Percentiles rank a stretch among this genome's conserved stretches.
Conservation (phyloP, 1,140 invertebrate species). For the Drosophila albomicans region DNA sequence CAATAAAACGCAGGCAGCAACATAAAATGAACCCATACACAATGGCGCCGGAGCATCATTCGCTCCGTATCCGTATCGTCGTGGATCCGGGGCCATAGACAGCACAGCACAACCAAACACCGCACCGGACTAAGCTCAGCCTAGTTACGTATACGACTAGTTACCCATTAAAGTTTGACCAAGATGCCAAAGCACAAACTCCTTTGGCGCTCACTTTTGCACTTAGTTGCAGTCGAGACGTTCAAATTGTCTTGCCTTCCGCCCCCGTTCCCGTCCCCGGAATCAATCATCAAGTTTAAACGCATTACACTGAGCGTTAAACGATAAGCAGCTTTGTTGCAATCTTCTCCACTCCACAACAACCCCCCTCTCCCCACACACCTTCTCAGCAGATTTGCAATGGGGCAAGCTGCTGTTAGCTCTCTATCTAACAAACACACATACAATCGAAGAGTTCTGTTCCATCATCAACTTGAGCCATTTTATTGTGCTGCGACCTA, state of each 20-base stretch:
- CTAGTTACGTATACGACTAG: constrained; percentile 9
- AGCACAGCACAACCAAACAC: too few species aligned
- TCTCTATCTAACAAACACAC: constrained; percentile 52
- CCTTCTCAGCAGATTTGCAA: neutral
- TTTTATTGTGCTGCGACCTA: constrained; percentile 73
- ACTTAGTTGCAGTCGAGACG: constrained; percentile 37
- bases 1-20: constrained; percentile 81
- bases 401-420: constrained; percentile 50
- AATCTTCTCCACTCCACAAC: constrained; percentile 28
- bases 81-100: constrained; percentile 40
- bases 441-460: constrained; percentile 37
- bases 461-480: constrained; percentile 70
- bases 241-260: neutral
- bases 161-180: constrained; percentile 62
- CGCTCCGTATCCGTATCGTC: neutral
- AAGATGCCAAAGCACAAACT: constrained; percentile 39
- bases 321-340: constrained; percentile 82
- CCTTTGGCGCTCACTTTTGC: neutral
- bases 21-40: constrained; percentile 68
- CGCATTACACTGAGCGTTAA: constrained; percentile 81
- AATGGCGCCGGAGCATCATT: constrained; percentile 58
- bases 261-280: neutral
- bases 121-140: constrained; percentile 3
- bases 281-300: constrained; percentile 83
- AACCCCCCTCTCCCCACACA: neutral